These are phyloP conservation scores for Brienomyrus brachyistius DNA, from an alignment of 2,113 vertebrate species.

Conservation along the genomic window DNA sequence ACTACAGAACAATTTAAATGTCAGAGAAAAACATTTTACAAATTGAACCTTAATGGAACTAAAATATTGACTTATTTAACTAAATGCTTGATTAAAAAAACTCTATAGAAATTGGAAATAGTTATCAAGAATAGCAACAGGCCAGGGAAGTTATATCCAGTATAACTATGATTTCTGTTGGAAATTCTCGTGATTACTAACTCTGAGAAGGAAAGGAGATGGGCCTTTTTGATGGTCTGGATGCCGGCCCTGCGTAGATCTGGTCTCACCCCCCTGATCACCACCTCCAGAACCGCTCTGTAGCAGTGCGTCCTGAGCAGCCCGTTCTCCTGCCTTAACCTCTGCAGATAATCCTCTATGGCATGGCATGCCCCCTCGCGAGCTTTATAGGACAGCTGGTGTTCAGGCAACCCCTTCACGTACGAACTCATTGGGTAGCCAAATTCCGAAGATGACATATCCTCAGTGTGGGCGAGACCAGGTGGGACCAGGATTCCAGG, in stretches of 20 bases:
- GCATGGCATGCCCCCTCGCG: conserved; percentile 85
- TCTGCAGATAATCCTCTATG: conserved; percentile 64
- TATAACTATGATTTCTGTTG: neutral
- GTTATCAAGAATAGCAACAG: neutral
- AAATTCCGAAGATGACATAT: neutral
- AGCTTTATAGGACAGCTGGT: conserved; percentile 75
- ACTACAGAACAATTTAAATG: neutral
- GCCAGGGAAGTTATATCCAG: neutral
- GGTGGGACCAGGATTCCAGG: conserved; percentile 38
- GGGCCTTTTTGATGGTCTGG: conserved; percentile 73
- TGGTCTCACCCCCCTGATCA: conserved; percentile 61
- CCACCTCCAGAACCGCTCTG: conserved; percentile 71
- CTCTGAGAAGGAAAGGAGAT: conserved; percentile 72
- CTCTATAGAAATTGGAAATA: neutral
- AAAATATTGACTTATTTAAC: neutral
- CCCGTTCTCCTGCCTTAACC: conserved; percentile 51
- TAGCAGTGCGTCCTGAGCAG: conserved; percentile 73
- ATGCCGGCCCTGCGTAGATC: conserved; percentile 63
- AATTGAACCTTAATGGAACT: neutral
- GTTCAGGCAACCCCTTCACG: conserved; percentile 59
- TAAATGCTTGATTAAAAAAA: neutral
- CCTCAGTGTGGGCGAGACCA: neutral
- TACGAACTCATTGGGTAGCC: conserved; percentile 80
- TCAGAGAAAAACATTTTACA: neutral
- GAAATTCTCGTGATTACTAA: conserved; percentile 50